A percentile compares a stretch with the other conserved stretches of the same genome.
Evolutionary conservation across 1,140 invertebrate species (phyloP).

Genomic region (Drosophila setifemur): DNA sequence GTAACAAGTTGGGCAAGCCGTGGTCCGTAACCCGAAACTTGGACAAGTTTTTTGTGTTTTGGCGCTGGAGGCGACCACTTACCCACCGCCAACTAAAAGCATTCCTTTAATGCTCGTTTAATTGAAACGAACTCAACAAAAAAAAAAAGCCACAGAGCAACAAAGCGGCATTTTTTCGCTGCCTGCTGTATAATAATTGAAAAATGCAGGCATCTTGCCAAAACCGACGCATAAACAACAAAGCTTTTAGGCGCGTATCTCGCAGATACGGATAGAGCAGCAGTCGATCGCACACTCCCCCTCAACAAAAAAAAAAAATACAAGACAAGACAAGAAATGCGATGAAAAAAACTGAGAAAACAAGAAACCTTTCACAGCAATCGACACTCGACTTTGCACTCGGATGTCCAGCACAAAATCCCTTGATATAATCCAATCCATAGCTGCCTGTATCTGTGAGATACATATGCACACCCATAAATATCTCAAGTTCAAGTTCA

Average conservation of each 20-base stretch:
- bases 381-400: slow-evolving; percentile 28
- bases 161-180: too few species aligned
- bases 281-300: neutral
- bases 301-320: neutral
- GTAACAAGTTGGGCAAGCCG: slow-evolving; percentile 66
- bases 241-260: slow-evolving; percentile 76
- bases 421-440: too few species aligned
- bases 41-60: neutral
- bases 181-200: slow-evolving; percentile 54
- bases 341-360: neutral
- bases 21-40: slow-evolving; percentile 22
- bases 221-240: slow-evolving; percentile 65
- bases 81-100: slow-evolving; percentile 54
- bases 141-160: slow-evolving; percentile 3
- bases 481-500: slow-evolving; percentile 73
- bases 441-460: too few species aligned
- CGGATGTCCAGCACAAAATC: neutral
- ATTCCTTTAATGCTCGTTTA: slow-evolving; percentile 76
- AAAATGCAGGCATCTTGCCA: slow-evolving; percentile 71
- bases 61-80: slow-evolving; percentile 44
- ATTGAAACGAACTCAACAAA: slow-evolving; percentile 57
- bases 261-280: slow-evolving; percentile 50
- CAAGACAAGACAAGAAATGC: neutral
- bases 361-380: slow-evolving; percentile 36
- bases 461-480: neutral